Conservation (phyloP, 2,797 vertebrate genomes). For the Melanotaenia pygmaea region DNA sequence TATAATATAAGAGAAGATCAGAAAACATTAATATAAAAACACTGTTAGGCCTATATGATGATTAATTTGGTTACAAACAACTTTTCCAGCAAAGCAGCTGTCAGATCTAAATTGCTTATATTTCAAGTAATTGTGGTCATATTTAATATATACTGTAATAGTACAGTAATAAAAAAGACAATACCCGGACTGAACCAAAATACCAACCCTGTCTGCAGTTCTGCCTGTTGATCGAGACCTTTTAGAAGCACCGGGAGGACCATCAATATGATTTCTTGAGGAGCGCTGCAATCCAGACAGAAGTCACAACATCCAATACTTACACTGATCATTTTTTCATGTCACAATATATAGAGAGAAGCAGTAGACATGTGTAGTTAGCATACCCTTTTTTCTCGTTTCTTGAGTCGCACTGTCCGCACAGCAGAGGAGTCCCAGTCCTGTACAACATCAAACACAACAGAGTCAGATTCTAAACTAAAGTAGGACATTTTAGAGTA, state of each 20-base stretch:
- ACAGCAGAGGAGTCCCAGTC: slow-evolving; percentile 95
- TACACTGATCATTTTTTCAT: neutral
- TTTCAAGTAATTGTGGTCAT: neutral
- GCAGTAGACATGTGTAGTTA: slow-evolving; percentile 1
- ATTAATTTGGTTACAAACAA: neutral
- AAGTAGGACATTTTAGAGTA: fast-evolving
- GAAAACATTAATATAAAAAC: neutral
- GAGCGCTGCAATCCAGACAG: slow-evolving; percentile 85
- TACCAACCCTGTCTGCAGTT: slow-evolving; percentile 83
- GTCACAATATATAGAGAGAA: neutral
- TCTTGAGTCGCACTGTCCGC: slow-evolving; percentile 90
- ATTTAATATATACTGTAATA: neutral
- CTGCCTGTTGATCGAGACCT: slow-evolving; percentile 88
- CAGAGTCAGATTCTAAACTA: slow-evolving; percentile 8
- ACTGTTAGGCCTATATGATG: neutral
- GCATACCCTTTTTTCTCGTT: slow-evolving; percentile 92
- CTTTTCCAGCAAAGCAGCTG: neutral
- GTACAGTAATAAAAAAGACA: neutral
- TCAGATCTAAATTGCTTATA: neutral
- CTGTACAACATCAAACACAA: slow-evolving; percentile 69
- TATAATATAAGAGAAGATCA: neutral
- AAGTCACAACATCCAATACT: neutral
- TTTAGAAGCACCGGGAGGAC: slow-evolving; percentile 88
- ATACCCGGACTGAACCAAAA: neutral
- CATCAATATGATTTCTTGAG: slow-evolving; percentile 90